Evolutionary conservation across 2,888 invertebrate genomes (phyloP).

Genomic region (Nudaria mundana): DNA sequence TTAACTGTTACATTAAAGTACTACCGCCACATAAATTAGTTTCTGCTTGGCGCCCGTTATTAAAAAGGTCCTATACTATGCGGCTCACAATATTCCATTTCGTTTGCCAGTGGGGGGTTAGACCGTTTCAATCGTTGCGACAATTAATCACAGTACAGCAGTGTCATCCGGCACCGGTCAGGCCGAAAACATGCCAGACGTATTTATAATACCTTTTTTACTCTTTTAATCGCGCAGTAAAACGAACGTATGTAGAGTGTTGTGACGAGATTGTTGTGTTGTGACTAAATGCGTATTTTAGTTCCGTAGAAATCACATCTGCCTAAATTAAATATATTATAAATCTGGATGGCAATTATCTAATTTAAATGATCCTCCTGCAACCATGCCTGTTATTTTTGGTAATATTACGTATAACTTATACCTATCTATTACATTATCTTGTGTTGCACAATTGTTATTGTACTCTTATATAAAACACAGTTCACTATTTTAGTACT

Average conservation of each 20-base stretch:
- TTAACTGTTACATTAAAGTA: constrained; percentile 40
- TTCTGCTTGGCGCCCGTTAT: constrained; percentile 63
- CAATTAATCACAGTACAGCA: constrained; percentile 79
- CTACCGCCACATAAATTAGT: constrained; percentile 59
- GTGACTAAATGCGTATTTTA: too few species aligned
- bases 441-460: too few species aligned
- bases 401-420: too few species aligned
- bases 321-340: too few species aligned
- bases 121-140: constrained; percentile 71
- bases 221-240: constrained; percentile 22
- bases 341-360: too few species aligned
- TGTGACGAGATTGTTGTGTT: constrained; percentile 17
- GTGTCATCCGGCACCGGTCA: constrained; percentile 72
- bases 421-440: too few species aligned
- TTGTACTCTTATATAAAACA: too few species aligned
- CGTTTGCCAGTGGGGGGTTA: constrained; percentile 76
- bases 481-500: too few species aligned
- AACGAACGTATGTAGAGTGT: constrained; percentile 14
- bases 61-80: constrained; percentile 70
- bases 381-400: too few species aligned
- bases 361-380: too few species aligned
- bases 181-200: constrained; percentile 55
- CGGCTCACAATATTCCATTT: constrained; percentile 74
- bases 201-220: constrained; percentile 56
- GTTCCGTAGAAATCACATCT: too few species aligned